Conservation (phyloP, 2,888 invertebrate species). For the Caenorhabditis macrosperma region DNA sequence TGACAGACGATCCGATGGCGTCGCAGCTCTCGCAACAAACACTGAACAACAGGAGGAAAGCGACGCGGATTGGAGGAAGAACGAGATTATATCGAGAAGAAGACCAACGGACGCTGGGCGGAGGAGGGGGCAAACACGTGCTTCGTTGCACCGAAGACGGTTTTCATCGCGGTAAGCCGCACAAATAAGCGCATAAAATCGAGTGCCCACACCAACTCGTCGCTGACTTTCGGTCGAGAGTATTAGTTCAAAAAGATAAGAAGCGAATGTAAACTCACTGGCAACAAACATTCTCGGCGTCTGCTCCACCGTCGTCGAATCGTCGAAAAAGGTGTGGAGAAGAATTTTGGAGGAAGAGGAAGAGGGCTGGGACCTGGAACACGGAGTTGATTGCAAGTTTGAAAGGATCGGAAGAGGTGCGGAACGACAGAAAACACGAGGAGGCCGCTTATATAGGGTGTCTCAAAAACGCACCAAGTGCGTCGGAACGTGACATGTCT, state of each 20-base stretch:
- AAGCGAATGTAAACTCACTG: conserved; percentile 17
- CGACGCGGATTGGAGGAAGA: too few species aligned
- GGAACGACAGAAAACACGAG: not conserved
- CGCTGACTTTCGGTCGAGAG: conserved; percentile 26
- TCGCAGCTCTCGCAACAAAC: conserved; percentile 19
- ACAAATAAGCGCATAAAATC: not conserved
- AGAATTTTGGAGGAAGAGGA: conserved; percentile 17
- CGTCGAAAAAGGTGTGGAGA: conserved; percentile 47
- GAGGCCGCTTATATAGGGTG: conserved; percentile 28
- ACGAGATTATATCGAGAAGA: too few species aligned
- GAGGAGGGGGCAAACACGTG: not conserved
- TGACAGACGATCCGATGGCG: conserved; percentile 46
- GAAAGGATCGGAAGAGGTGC: conserved; percentile 6
- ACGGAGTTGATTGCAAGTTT: not conserved
- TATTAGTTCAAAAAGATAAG: not conserved
- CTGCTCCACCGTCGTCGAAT: conserved; percentile 33
- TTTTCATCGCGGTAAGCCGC: not conserved
- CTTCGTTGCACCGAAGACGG: not conserved
- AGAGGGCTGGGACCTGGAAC: not conserved
- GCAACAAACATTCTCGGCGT: conserved; percentile 51
- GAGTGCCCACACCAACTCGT: not conserved
- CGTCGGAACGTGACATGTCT: conserved; percentile 56
- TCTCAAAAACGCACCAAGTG: conserved; percentile 48
- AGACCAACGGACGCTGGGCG: not conserved
- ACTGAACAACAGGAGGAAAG: not conserved